Evolutionary conservation across 2,888 invertebrate species (phyloP), one percentile per base, ranked within the genome.

Genomic region (Brachynemurus nebulosus): DNA sequence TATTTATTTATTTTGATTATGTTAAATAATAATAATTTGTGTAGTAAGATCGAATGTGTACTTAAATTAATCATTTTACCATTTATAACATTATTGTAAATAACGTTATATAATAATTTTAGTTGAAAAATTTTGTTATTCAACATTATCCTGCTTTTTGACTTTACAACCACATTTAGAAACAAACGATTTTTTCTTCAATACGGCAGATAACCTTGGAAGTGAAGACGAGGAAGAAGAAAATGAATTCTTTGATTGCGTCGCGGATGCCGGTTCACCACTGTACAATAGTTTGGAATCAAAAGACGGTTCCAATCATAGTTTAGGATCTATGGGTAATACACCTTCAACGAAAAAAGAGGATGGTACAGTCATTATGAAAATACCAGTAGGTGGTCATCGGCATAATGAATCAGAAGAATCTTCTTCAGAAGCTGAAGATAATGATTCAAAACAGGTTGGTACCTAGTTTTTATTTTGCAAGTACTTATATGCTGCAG

Each of bases 201-300:
- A 30, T 30, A 30, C 14, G 30, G 14, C 14, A 30, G 30, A 30
- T 30, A 30, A 30, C 30, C n/a, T 62, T 21, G 40, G 40, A 14
- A 42, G 34, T 34, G 20, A 63, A 46, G 76, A 68, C 44, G 73
- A 80, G 61, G 83, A 84, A 62, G 83, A 82, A 55, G 82, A 84
- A 54, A 79, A 78, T 60, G 81, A 82, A 57, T 82, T 80, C 63
- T 83, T 80, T 56, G 80, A 81, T 60, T 58, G 66, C 60, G 48
- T 54, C 61, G 55, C 60, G 56, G 59, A 65, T 3, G 63, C 63
- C 47, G 59, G 59, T 42, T 58, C 57, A 21, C 41, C 17, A 20
- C 42, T 33, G 18, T 38, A 40, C 25, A 30, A 12, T 20, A 35
- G 34, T 17, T 20, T 20, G 20, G 37, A 18, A 19, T 12, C 12